Percentiles rank a stretch among this genome's conserved stretches.
Conservation (phyloP, 2,113 vertebrate genomes). For the Grus americana region DNA sequence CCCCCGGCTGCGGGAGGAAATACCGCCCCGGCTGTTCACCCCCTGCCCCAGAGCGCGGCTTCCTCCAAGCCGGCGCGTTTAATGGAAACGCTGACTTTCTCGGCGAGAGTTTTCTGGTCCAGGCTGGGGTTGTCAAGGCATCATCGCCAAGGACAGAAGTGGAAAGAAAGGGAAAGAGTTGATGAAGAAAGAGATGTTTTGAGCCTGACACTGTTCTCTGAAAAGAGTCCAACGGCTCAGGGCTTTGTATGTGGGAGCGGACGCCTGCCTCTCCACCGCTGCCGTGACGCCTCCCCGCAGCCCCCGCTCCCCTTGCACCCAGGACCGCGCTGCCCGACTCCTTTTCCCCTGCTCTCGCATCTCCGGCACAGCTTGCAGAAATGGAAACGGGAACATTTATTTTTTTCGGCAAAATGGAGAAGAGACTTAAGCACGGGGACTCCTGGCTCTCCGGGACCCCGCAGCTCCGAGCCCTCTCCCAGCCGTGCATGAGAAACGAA, state of each 20-base stretch:
- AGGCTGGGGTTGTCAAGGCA: background rate
- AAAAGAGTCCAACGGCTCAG: rapidly evolving
- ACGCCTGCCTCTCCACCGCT: background rate
- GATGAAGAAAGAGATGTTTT: background rate
- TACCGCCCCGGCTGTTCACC: background rate
- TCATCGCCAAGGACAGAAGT: background rate
- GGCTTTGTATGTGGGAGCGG: background rate
- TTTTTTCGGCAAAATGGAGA: too few relatives aligned
- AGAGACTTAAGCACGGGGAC: background rate
- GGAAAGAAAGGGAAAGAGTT: background rate
- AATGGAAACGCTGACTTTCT: background rate
- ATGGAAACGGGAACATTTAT: background rate
- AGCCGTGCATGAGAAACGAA: rapidly evolving
- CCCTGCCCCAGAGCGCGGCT: background rate
- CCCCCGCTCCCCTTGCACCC: background rate
- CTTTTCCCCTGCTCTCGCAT: rapidly evolving
- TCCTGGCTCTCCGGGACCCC: rapidly evolving
- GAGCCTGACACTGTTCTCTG: background rate
- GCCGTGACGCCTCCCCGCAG: background rate
- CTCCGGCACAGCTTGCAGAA: background rate
- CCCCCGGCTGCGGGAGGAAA: too few relatives aligned
- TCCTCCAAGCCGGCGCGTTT: background rate
- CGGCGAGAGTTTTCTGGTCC: background rate
- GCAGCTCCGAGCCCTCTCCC: rapidly evolving
- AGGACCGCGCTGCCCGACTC: too few relatives aligned